These are phyloP conservation scores for Megaptera novaeangliae DNA, from an alignment of 2,113 vertebrate species.

Conservation along the genomic window DNA sequence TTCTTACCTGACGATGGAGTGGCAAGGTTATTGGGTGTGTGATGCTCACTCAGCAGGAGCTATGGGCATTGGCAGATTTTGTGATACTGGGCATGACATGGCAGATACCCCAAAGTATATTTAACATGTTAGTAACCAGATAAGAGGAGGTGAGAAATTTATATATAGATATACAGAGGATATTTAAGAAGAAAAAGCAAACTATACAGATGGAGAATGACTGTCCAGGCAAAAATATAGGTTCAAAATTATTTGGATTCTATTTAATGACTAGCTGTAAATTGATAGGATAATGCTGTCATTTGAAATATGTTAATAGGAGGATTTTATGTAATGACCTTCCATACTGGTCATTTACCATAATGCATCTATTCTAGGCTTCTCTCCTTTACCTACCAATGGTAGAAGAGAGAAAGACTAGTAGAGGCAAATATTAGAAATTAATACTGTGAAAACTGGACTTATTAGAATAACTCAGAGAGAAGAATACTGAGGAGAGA, in stretches of 20 bases:
- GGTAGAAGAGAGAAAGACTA: background rate
- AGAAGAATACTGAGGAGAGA: background rate
- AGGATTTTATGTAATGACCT: background rate
- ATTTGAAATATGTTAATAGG: background rate
- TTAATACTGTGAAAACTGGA: background rate
- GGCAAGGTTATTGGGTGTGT: background rate
- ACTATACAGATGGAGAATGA: background rate
- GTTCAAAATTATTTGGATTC: background rate
- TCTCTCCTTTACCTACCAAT: background rate
- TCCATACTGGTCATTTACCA: background rate
- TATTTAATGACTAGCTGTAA: background rate
- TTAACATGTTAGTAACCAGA: background rate
- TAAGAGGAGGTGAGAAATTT: background rate
- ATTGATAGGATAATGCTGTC: background rate
- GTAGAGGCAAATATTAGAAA: background rate
- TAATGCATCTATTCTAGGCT: background rate
- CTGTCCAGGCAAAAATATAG: background rate
- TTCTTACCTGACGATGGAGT: background rate
- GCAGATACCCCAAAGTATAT: background rate
- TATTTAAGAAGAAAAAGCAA: background rate
- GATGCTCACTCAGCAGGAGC: background rate
- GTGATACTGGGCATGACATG: background rate
- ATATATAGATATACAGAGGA: background rate
- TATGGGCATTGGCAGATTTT: background rate
- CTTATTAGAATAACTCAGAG: background rate